Conservation (phyloP, 1,140 invertebrate species). For the Archivesica marissinica region DNA sequence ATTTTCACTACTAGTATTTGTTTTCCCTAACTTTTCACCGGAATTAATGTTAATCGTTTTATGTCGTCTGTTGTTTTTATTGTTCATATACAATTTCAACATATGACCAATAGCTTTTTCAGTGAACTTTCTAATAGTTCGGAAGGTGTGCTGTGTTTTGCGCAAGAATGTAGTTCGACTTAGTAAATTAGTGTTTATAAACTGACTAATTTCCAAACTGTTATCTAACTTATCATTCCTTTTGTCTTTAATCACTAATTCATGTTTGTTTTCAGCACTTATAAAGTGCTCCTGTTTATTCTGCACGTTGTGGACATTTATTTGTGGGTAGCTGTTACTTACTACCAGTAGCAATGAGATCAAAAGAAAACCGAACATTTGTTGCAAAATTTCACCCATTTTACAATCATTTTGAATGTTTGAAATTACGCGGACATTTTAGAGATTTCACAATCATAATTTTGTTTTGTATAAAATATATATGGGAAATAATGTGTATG, state of each 20-base stretch:
- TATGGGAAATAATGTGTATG: no score
- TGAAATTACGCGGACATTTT: slow-evolving; percentile 4
- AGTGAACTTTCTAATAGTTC: neutral
- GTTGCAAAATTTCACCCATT: slow-evolving; percentile 34
- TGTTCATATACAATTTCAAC: slow-evolving; percentile 6
- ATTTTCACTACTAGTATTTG: neutral
- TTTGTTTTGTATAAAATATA: no score
- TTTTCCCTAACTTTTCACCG: neutral
- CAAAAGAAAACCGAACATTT: slow-evolving; percentile 38
- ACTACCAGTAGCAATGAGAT: neutral
- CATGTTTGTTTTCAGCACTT: neutral
- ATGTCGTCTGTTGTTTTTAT: neutral
- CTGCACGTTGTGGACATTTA: neutral
- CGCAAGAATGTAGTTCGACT: neutral
- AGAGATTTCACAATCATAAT: neutral
- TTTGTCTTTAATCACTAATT: neutral
- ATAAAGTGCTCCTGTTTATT: neutral
- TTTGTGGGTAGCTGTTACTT: slow-evolving; percentile 24
- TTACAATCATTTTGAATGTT: slow-evolving; percentile 56
- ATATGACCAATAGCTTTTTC: slow-evolving; percentile 15
- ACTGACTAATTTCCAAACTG: neutral
- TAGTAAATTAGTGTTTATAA: neutral
- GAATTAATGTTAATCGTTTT: neutral
- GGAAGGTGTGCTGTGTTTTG: neutral
- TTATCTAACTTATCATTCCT: neutral